These are phyloP conservation scores for Myocastor coypus DNA, from an alignment of 2,113 vertebrate genomes.

Conservation along the genomic window DNA sequence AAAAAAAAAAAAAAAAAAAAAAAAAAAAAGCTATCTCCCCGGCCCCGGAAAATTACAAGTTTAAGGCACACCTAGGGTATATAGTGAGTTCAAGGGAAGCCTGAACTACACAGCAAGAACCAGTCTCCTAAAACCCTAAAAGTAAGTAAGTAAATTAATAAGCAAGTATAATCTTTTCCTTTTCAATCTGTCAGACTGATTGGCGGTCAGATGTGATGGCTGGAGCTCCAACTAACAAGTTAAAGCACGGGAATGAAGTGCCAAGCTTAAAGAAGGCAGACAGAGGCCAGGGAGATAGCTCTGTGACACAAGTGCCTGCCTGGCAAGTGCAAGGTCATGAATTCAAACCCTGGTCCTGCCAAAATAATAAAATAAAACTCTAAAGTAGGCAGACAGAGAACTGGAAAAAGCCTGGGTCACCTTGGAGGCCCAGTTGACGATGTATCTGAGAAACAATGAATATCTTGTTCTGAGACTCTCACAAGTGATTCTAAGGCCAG, in stretches of 20 bases:
- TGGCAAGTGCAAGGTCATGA: too few relatives aligned
- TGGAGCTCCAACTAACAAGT: neutral
- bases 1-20: too few relatives aligned
- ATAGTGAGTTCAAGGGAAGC: neutral
- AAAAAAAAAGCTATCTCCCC: too few relatives aligned
- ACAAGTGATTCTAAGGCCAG: neutral
- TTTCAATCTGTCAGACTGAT: neutral
- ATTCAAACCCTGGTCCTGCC: too few relatives aligned
- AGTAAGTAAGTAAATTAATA: neutral
- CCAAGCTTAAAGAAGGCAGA: neutral
- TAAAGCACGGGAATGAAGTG: neutral
- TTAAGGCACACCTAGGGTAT: neutral
- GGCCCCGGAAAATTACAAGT: too few relatives aligned
- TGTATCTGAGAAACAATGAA: neutral
- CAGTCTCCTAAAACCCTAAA: neutral
- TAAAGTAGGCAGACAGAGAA: neutral
- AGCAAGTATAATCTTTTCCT: neutral
- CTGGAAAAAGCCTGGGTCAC: neutral
- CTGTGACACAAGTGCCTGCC: too few relatives aligned
- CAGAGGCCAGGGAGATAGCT: too few relatives aligned
- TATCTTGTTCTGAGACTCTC: neutral
- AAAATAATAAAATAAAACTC: too few relatives aligned
- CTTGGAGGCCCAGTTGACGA: neutral
- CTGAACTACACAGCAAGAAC: neutral
- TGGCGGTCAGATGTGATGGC: conserved; percentile 9